Evolutionary conservation across 2,113 vertebrate genomes (phyloP).

Genomic region (Ptilonorhynchus violaceus): DNA sequence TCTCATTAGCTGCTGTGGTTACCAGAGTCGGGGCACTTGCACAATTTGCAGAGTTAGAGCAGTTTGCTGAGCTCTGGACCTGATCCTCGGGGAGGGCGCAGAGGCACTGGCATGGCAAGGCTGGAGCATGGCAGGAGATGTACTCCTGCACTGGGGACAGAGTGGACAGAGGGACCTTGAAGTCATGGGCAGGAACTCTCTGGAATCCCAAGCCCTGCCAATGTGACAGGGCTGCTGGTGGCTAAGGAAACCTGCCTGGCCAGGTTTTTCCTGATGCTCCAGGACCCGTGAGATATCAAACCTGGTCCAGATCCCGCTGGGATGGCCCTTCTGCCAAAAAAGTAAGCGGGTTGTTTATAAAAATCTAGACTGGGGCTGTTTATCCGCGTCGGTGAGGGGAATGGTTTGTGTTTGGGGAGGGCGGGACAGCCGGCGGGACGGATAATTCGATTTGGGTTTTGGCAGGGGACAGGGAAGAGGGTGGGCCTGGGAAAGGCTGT

Average conservation of each 20-base stretch:
- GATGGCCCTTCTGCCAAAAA: not conserved
- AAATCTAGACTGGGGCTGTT: not conserved
- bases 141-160: not conserved
- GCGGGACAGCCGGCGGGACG: constrained; percentile 19
- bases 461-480: constrained; percentile 41
- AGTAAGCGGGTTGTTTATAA: not conserved
- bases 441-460: constrained; percentile 41
- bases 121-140: accelerated
- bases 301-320: not conserved
- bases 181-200: accelerated
- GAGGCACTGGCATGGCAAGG: not conserved
- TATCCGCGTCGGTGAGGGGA: not conserved
- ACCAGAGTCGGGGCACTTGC: not conserved
- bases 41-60: not conserved
- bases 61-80: not conserved
- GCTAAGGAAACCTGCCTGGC: not conserved
- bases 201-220: not conserved
- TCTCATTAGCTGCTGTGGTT: not conserved
- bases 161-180: accelerated
- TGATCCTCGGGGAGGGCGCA: not conserved
- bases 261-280: not conserved
- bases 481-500: constrained; percentile 49
- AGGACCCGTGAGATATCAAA: not conserved
- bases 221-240: not conserved
- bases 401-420: constrained; percentile 40